Evolutionary conservation across 2,888 invertebrate species (phyloP).

Genomic region (Lasiommata megera): DNA sequence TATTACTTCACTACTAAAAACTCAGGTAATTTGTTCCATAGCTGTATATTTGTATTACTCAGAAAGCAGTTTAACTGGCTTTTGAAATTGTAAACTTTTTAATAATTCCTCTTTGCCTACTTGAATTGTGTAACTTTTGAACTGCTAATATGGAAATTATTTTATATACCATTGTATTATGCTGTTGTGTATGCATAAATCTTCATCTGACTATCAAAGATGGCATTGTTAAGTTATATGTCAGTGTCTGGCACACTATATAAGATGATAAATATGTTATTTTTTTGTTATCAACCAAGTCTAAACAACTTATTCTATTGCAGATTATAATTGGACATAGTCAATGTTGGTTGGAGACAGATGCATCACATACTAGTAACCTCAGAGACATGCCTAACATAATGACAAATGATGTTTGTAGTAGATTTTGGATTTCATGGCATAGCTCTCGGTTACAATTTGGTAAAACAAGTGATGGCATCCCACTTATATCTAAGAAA

Average conservation of each 20-base stretch:
- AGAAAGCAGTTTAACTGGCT: too few relatives aligned
- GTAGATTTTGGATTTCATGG: conserved; percentile 77
- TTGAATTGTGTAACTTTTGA: too few relatives aligned
- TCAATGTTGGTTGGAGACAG: conserved; percentile 16
- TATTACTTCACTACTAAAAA: too few relatives aligned
- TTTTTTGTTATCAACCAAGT: not conserved
- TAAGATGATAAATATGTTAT: not conserved
- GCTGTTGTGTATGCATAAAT: too few relatives aligned
- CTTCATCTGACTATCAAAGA: too few relatives aligned
- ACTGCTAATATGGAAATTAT: too few relatives aligned
- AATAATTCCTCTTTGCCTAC: too few relatives aligned
- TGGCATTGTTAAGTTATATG: too few relatives aligned
- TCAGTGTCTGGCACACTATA: not conserved
- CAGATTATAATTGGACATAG: conserved; percentile 21
- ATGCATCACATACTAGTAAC: conserved; percentile 1
- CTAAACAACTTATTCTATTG: not conserved
- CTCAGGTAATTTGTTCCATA: too few relatives aligned
- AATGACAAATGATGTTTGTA: conserved; percentile 59
- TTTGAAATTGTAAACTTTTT: too few relatives aligned
- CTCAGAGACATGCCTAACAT: conserved; percentile 44
- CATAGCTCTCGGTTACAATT: conserved; percentile 58
- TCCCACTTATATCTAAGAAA: conserved; percentile 38
- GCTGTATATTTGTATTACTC: too few relatives aligned
- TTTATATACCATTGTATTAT: too few relatives aligned
- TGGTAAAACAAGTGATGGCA: conserved; percentile 58